Conservation (phyloP, 2,888 invertebrate genomes). For the Epistrophe eligans region DNA sequence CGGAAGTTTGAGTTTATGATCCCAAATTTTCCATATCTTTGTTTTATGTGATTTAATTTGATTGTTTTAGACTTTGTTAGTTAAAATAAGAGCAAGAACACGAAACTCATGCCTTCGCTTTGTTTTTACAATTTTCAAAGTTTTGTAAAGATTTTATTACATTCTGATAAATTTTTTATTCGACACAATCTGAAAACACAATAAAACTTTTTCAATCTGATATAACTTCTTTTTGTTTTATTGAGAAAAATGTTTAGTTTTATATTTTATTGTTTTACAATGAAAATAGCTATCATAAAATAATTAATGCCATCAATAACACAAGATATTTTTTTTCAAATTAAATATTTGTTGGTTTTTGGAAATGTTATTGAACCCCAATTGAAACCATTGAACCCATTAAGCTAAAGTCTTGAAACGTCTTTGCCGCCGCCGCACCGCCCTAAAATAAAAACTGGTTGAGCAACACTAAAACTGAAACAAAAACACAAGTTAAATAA, state of each 20-base stretch:
- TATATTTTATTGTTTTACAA: constrained; percentile 3
- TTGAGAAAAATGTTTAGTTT: not conserved
- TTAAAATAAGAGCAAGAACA: not conserved
- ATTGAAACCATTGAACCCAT: constrained; percentile 15
- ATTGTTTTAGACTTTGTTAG: no score
- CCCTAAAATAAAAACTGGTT: not conserved
- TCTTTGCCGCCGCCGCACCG: not conserved
- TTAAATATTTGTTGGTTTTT: constrained; percentile 15
- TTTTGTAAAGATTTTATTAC: not conserved
- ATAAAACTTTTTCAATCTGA: not conserved
- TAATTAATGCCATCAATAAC: constrained; percentile 13
- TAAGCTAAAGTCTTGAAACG: not conserved
- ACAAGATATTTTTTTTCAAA: constrained; percentile 3
- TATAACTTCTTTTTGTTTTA: not conserved
- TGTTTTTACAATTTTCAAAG: not conserved
- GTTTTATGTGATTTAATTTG: no score
- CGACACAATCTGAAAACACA: not conserved
- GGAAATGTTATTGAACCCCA: constrained; percentile 15
- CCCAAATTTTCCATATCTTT: no score
- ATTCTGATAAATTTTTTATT: constrained; percentile 4
- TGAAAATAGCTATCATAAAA: not conserved
- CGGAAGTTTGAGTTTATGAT: no score
- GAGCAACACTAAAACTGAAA: constrained; percentile 1
- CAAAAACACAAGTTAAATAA: constrained; percentile 12
- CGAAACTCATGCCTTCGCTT: not conserved